phyloP scores from a whole-genome alignment of 2,888 invertebrate species.

The Pandemis corylana region DNA sequence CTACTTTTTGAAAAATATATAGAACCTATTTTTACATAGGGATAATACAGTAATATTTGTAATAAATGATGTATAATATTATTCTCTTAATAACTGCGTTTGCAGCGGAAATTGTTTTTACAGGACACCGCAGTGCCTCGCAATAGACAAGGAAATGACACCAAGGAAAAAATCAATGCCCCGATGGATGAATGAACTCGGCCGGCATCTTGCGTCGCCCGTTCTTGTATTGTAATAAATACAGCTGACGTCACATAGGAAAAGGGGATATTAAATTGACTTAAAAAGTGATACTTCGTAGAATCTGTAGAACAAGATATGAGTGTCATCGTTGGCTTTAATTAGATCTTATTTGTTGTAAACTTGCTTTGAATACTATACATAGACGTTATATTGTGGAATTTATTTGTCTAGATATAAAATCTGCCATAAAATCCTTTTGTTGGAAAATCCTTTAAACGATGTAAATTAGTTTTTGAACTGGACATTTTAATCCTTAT shows the following conservation, averaged over 20 bases:
- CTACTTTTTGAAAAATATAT: no score
- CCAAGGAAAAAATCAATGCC: conserved; percentile 35
- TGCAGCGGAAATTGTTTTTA: conserved; percentile 24
- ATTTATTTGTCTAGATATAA: no score
- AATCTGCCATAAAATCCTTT: no score
- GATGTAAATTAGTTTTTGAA: no score
- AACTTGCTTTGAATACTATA: no score
- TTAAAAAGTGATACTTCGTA: conserved; percentile 30
- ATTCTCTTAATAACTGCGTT: background rate
- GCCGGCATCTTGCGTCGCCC: conserved; percentile 13
- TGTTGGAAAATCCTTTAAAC: no score
- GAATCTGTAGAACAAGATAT: background rate
- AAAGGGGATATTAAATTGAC: conserved; percentile 37
- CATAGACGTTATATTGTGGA: no score
- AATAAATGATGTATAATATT: background rate
- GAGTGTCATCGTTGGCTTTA: background rate
- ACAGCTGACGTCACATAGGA: conserved; percentile 24
- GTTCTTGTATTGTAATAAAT: conserved; percentile 25
- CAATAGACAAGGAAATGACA: conserved; percentile 34
- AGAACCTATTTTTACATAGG: no score
- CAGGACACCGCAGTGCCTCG: conserved; percentile 14
- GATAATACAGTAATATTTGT: background rate
- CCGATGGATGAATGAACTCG: conserved; percentile 35
- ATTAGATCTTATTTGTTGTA: background rate
- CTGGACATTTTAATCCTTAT: no score